phyloP scores from a whole-genome alignment of 2,888 invertebrate genomes.

The Cheiracanthium punctorium region DNA sequence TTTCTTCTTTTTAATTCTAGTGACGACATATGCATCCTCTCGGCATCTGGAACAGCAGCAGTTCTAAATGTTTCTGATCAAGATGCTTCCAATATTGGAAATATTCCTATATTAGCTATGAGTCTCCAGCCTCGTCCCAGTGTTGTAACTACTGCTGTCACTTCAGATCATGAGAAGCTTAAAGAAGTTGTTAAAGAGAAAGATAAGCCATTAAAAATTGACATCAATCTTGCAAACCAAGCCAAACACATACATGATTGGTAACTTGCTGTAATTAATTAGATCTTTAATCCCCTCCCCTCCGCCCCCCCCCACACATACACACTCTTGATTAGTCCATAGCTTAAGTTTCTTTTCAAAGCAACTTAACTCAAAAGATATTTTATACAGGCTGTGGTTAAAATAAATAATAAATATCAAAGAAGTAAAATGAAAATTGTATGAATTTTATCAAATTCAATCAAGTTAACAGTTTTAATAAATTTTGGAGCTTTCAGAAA shows the following conservation, averaged over 20 bases:
- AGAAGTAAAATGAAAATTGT: no score
- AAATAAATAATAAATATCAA: no score
- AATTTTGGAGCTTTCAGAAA: no score
- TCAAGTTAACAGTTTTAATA: no score
- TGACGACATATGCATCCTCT: conserved; percentile 95
- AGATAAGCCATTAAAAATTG: conserved; percentile 67
- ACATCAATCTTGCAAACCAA: conserved; percentile 69
- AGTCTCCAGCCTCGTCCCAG: conserved; percentile 59
- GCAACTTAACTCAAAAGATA: no score
- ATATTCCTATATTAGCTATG: conserved; percentile 44
- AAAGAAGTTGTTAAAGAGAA: conserved; percentile 46
- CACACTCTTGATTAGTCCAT: no score
- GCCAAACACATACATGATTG: conserved; percentile 50
- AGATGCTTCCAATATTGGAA: conserved; percentile 18
- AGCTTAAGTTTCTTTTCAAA: no score
- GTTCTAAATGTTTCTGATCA: conserved; percentile 77
- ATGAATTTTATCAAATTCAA: no score
- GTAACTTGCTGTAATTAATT: no score
- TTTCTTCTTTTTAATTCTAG: conserved; percentile 79
- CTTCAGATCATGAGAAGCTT: conserved; percentile 28
- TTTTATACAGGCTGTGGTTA: no score
- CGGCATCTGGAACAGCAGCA: conserved; percentile 95
- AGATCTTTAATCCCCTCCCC: no score
- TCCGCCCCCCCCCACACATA: no score
- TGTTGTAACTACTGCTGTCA: conserved; percentile 42